Base-by-base conservation (phyloP, 1,140 invertebrate species). In the Drosophila cardini region DNA sequence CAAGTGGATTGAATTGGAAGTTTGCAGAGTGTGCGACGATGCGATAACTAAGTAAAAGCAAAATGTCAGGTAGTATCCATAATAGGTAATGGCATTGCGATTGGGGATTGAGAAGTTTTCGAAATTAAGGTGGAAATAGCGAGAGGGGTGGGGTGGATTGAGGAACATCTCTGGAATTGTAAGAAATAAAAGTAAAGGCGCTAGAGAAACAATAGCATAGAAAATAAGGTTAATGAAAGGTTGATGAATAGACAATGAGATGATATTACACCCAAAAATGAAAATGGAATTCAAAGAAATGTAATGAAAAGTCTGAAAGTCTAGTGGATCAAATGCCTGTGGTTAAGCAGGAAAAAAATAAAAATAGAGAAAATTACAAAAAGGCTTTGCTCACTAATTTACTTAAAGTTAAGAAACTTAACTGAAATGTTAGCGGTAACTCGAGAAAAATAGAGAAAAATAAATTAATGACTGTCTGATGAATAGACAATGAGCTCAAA, bases 41-140 rank as follows among this genome's bases (percentile, higher is more conserved):
- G 75, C 79, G 79, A 82, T 81, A 81, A 81, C 43, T 75, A 65
- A 40, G 21, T 38, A 56, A 56, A 21, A 42, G 56, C 50, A 42
- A 73, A 73, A 68, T 68, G 46, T 68, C 70, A 72, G 63, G 69
- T 58, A 52, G 62, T 43, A 55, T 18, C 50, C 71, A 73, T 68
- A 60, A 68, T 68, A 61, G 56, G 40, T 69, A 70, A 69, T 72
- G 70, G 63, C 13, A 60, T 68, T 60, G 70, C 36, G n/a, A 57
- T 60, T 46, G 34, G 4, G 32, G 13, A 36, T 53, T 53, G 32
- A 5, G 34, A 48, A 26, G 21, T 26, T 40, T 40, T 6, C 3
- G 38, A n/a, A 40, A 50, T 62, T 50, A 30, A 21, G 32, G 34
- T 11, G 45, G 15, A 11, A 13, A 57, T 11, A 42, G 55, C 9